Conservation (phyloP, 2,113 vertebrate species). For the Okapia johnstoni region DNA sequence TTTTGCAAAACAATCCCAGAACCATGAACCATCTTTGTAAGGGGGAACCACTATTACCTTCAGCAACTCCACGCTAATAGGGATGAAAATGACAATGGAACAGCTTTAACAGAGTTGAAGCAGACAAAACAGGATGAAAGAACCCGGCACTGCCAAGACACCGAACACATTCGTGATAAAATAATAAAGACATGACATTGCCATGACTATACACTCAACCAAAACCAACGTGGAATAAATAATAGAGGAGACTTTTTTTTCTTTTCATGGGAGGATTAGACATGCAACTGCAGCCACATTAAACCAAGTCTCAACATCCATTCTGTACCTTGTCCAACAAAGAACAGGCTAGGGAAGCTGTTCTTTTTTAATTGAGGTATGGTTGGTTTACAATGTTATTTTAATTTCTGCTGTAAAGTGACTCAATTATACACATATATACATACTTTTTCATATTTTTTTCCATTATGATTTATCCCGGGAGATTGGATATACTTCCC, state of each 20-base stretch:
- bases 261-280: neutral
- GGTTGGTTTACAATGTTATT: neutral
- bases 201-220: neutral
- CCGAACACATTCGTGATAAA: neutral
- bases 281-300: neutral
- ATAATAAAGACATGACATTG: neutral
- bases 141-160: neutral
- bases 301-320: neutral
- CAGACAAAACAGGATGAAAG: neutral
- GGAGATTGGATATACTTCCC: neutral
- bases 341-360: neutral
- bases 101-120: neutral
- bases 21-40: neutral
- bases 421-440: neutral
- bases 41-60: neutral
- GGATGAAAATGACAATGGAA: neutral
- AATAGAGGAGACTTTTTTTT: neutral
- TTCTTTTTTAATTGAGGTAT: neutral
- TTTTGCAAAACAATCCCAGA: neutral
- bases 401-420: neutral
- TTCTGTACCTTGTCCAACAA: neutral
- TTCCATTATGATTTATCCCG: neutral
- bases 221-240: neutral
- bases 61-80: neutral
- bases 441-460: neutral